These are phyloP conservation scores for Drosophila antonietae DNA, from an alignment of 2,888 invertebrate species.

Conservation along the genomic window DNA sequence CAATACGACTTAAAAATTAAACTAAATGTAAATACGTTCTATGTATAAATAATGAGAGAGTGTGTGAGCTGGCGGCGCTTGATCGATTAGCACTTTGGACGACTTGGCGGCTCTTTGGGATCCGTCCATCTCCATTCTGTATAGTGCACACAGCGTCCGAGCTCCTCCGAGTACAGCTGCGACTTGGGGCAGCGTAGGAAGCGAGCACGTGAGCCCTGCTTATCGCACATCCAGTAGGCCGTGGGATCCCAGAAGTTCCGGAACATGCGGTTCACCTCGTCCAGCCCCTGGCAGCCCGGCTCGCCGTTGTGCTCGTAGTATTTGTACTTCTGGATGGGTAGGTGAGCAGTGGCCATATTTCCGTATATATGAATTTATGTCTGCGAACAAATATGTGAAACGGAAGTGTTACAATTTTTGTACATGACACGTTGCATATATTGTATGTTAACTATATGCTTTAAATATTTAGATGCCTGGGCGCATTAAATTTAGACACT, in stretches of 20 bases:
- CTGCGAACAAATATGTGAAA: neutral
- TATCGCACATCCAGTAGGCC: conserved; percentile 80
- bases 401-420: conserved; percentile 14
- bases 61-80: neutral
- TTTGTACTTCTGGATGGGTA: conserved; percentile 69
- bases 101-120: conserved; percentile 80
- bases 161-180: conserved; percentile 75
- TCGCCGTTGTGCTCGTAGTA: conserved; percentile 76
- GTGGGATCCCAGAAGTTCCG: conserved; percentile 83
- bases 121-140: conserved; percentile 81
- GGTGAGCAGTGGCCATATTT: conserved; percentile 65
- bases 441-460: neutral
- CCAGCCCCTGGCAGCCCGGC: conserved; percentile 79
- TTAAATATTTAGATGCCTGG: conserved; percentile 6
- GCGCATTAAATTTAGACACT: conserved; percentile 15
- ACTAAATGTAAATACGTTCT: conserved; percentile 11
- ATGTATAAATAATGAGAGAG: conserved; percentile 31
- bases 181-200: conserved; percentile 72
- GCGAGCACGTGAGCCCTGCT: conserved; percentile 69
- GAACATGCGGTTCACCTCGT: conserved; percentile 79
- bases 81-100: conserved; percentile 54
- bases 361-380: neutral
- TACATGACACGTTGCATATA: conserved; percentile 4
- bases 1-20: conserved; percentile 42
- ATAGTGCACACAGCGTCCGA: conserved; percentile 76